phyloP scores from a whole-genome alignment of 2,113 vertebrate species.

The Spea bombifrons region DNA sequence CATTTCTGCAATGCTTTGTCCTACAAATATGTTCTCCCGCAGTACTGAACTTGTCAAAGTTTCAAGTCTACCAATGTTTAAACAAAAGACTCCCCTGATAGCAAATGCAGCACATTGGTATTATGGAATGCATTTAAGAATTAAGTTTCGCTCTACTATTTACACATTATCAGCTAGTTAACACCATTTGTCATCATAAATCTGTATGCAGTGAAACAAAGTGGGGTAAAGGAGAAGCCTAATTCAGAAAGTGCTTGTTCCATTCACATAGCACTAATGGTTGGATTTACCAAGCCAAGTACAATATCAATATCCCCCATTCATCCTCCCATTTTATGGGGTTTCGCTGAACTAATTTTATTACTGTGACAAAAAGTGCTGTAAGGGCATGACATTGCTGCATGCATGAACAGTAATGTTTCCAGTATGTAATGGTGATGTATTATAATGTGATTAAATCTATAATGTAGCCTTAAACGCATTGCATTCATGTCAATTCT shows the following conservation, averaged over 20 bases:
- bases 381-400: slow-evolving; percentile 41
- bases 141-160: slow-evolving; percentile 25
- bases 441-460: no score
- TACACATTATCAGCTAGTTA: slow-evolving; percentile 49
- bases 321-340: slow-evolving; percentile 34
- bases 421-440: background rate
- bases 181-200: slow-evolving; percentile 50
- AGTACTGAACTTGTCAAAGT: slow-evolving; percentile 58
- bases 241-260: slow-evolving; percentile 46
- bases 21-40: slow-evolving; percentile 66
- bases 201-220: slow-evolving; percentile 49
- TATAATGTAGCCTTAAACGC: no score
- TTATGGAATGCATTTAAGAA: slow-evolving; percentile 44
- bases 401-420: background rate
- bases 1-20: slow-evolving; percentile 63
- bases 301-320: slow-evolving; percentile 46
- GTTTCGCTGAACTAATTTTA: slow-evolving; percentile 15
- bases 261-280: slow-evolving; percentile 40
- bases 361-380: slow-evolving; percentile 26
- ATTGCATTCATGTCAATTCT: no score
- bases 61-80: slow-evolving; percentile 62
- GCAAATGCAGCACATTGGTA: slow-evolving; percentile 43
- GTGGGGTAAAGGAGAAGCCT: slow-evolving; percentile 35
- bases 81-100: slow-evolving; percentile 62
- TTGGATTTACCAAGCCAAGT: slow-evolving; percentile 55